Evolutionary conservation across 2,113 vertebrate genomes (phyloP).

Genomic region (Mystacornis crossleyi): DNA sequence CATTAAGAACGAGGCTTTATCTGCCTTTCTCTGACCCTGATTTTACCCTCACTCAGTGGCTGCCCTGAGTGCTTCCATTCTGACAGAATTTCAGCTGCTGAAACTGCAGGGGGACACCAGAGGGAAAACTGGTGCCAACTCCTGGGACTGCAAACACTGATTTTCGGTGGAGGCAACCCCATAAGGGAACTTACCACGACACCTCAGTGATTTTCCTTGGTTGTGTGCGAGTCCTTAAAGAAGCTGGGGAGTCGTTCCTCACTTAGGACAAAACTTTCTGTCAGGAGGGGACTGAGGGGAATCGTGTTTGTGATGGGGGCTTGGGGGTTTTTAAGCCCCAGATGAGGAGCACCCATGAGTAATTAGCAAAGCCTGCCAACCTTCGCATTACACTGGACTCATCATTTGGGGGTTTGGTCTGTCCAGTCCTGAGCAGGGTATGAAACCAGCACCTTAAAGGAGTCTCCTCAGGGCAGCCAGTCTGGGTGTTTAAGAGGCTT

Average conservation of each 20-base stretch:
- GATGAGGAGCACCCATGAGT: background rate
- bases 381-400: background rate
- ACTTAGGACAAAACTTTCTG: background rate
- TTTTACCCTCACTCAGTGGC: background rate
- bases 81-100: background rate
- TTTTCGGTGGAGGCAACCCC: background rate
- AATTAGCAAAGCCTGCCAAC: background rate
- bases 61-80: background rate
- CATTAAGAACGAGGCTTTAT: background rate
- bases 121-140: background rate
- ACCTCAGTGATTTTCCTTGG: background rate
- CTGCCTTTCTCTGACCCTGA: background rate
- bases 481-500: background rate
- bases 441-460: background rate
- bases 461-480: background rate
- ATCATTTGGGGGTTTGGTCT: background rate
- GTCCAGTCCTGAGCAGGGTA: background rate
- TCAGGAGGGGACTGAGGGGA: background rate
- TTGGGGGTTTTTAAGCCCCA: background rate
- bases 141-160: background rate
- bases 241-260: background rate
- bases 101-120: background rate
- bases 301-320: background rate
- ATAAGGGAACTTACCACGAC: background rate
- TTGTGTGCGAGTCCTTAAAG: background rate